A percentile compares a stretch with the other conserved stretches of the same genome.
These are phyloP conservation scores for Strix occidentalis DNA, from an alignment of 2,797 vertebrate species.

Conservation along the genomic window DNA sequence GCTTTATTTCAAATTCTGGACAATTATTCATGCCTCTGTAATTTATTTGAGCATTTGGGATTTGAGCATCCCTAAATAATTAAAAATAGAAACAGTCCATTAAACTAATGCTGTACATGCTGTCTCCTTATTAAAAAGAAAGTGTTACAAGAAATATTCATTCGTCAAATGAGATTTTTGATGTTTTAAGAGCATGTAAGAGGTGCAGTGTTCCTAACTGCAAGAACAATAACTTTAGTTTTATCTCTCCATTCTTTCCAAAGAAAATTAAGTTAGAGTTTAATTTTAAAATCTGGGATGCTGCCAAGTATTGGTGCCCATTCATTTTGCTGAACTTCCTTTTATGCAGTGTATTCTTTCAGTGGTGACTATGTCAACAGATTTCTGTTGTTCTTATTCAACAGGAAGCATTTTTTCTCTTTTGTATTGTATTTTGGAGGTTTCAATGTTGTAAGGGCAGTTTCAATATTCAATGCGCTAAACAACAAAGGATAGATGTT, in stretches of 20 bases:
- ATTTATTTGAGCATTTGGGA: not conserved
- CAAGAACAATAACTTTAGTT: not conserved
- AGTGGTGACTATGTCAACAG: not conserved
- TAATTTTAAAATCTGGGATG: constrained; percentile 11
- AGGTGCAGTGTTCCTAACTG: not conserved
- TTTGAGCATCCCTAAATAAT: not conserved
- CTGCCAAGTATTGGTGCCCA: not conserved
- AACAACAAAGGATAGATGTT: not conserved
- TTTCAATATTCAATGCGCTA: not conserved
- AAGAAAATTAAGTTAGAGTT: constrained; percentile 2
- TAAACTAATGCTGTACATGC: not conserved
- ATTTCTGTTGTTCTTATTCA: not conserved
- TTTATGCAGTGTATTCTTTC: constrained; percentile 4
- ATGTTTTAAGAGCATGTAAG: not conserved
- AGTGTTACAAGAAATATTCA: not conserved
- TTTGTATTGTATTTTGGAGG: not conserved
- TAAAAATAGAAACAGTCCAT: not conserved
- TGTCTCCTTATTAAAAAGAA: not conserved
- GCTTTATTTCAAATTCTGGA: not conserved
- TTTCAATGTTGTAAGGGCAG: not conserved
- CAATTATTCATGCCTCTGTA: not conserved
- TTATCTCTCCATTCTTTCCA: not conserved
- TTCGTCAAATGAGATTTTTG: not conserved
- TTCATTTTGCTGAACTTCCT: constrained; percentile 34
- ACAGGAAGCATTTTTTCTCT: not conserved